phyloP scores from a whole-genome alignment of 2,797 vertebrate genomes.

The Coregonus ussuriensis region DNA sequence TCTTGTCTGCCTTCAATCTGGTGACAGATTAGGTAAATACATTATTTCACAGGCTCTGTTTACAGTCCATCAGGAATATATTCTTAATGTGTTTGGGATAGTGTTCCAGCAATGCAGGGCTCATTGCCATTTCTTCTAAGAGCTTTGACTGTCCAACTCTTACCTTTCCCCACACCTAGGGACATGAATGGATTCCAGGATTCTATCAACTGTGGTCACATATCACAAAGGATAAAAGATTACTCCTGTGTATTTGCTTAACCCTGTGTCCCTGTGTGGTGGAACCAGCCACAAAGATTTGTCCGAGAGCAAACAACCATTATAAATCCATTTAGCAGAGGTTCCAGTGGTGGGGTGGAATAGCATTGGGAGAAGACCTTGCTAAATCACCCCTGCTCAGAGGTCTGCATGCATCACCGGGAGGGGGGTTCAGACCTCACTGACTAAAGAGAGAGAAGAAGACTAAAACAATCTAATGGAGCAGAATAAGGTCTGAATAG shows the following conservation, averaged over 20 bases:
- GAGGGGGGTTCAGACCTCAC: too few relatives aligned
- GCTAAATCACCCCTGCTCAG: constrained; percentile 28
- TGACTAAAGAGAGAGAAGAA: too few relatives aligned
- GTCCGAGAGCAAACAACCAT: constrained; percentile 55
- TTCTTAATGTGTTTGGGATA: constrained; percentile 19
- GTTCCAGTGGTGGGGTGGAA: constrained; percentile 38
- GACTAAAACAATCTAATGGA: too few relatives aligned
- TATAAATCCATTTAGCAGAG: constrained; percentile 59
- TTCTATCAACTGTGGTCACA: constrained; percentile 16
- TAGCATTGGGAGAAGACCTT: constrained; percentile 35
- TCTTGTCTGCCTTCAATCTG: constrained; percentile 22
- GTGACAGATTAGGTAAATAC: constrained; percentile 10
- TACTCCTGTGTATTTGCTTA: constrained; percentile 46
- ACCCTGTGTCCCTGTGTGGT: constrained; percentile 39
- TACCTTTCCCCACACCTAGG: constrained; percentile 22
- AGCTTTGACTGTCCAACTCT: constrained; percentile 14
- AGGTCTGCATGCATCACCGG: too few relatives aligned
- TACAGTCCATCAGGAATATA: constrained; percentile 20
- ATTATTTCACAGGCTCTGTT: constrained; percentile 6
- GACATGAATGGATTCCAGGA: constrained; percentile 22
- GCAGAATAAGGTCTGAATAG: too few relatives aligned
- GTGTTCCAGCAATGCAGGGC: constrained; percentile 12
- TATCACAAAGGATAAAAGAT: constrained; percentile 29
- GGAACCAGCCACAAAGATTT: constrained; percentile 45
- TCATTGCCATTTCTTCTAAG: constrained; percentile 29